These are phyloP conservation scores for Allolobophora icterica DNA, from an alignment of 2,888 invertebrate genomes.

Conservation along the genomic window DNA sequence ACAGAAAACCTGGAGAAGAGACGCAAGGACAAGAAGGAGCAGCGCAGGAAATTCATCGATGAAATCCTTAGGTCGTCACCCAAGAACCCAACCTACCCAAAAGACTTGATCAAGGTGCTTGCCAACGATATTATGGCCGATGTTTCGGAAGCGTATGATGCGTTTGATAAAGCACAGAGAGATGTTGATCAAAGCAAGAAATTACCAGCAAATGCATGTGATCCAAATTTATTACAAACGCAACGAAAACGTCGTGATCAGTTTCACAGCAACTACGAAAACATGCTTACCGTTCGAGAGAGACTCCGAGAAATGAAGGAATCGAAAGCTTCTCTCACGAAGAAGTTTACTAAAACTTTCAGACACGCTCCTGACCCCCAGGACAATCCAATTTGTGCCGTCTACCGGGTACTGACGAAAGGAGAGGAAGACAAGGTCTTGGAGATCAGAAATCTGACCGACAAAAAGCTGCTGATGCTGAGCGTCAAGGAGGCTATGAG, in stretches of 20 bases:
- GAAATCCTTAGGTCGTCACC: constrained; percentile 22
- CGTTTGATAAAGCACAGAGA: constrained; percentile 49
- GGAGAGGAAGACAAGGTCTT: constrained; percentile 43
- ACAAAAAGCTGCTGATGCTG: constrained; percentile 54
- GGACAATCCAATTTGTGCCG: not conserved
- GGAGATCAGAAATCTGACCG: constrained; percentile 51
- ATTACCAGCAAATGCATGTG: not conserved
- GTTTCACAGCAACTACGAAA: constrained; percentile 3
- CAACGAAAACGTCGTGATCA: constrained; percentile 43
- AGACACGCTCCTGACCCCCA: not conserved
- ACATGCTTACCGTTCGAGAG: constrained; percentile 13
- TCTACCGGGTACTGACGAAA: constrained; percentile 52
- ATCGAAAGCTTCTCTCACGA: not conserved
- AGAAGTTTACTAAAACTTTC: not conserved
- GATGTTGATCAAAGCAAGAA: constrained; percentile 45
- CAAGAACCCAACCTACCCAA: constrained; percentile 18
- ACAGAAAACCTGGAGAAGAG: constrained; percentile 49
- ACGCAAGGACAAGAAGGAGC: constrained; percentile 45
- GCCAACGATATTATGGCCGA: constrained; percentile 52
- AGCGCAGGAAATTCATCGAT: constrained; percentile 35
- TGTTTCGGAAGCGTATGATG: constrained; percentile 47
- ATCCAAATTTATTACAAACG: not conserved
- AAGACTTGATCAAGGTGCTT: constrained; percentile 37
- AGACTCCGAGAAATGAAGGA: not conserved
- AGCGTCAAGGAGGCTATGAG: constrained; percentile 57